Base-by-base conservation (phyloP, 2,797 vertebrate species). In the Parambassis ranga region DNA sequence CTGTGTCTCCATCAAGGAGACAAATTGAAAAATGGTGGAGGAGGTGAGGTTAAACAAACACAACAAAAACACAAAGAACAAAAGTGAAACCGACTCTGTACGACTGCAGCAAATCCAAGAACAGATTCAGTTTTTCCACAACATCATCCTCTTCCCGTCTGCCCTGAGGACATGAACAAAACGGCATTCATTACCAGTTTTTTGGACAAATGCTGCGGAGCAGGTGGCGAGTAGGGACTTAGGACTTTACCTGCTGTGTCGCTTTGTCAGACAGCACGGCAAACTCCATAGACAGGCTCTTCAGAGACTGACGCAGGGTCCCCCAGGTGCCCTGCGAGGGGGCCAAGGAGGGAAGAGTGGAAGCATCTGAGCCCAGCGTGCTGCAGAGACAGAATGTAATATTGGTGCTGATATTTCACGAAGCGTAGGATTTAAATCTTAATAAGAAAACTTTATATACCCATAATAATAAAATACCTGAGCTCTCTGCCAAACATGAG, bases 121-220 rank as follows among this genome's bases (percentile, higher is more conserved):
- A 99, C 59, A 98, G 89, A 89, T 95, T 96, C 77, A 99, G 84
- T 81, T 96, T 98, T 89, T 99, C 98, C 87, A 99, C 97, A 64
- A 99, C 97, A 47, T 98, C 94, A 42, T 95, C 95, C 84, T 98
- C 96, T 70, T 98, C 97, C 87, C 97, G 92, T 87, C 91, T 94
- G 62, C 96, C 95, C 98, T 99, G 84, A 51, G 68, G 77, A 87
- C 42, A 47, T 15, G 6, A 68, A 51, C 41, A 78, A 65, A 68
- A 62, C 71, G 50, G 53, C 47, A 53, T 74, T 57, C 42, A 73
- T 67, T 57, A 71, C 43, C 23, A 20, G 36, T 53, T 73, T 53
- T 73, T 41, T 28, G 47, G 51, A 71, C 35, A 24, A 42, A 44
- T n/a, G 5, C 3, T 19, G 48, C 27, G 3, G 60, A 67, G 66